These are phyloP conservation scores for Neoascia interrupta DNA, from an alignment of 2,888 invertebrate species.

Conservation along the genomic window DNA sequence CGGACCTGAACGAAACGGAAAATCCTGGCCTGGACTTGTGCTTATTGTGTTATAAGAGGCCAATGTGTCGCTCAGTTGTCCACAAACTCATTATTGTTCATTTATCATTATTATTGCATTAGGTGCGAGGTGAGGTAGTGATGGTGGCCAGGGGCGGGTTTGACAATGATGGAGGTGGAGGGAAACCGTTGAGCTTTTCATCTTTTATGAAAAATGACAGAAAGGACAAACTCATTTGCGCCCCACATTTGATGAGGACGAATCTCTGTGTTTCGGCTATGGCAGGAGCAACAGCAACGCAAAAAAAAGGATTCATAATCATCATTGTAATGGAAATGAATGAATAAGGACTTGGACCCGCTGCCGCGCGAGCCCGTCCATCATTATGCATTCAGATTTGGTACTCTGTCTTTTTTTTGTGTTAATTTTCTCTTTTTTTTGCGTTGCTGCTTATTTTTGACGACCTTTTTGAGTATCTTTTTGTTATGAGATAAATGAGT, in stretches of 20 bases:
- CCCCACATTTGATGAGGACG: slow-evolving; percentile 55
- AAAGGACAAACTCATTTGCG: slow-evolving; percentile 68
- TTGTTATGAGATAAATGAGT: slow-evolving; percentile 65
- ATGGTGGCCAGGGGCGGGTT: background rate
- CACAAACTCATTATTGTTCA: slow-evolving; percentile 68
- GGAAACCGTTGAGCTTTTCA: slow-evolving; percentile 47
- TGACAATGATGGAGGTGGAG: slow-evolving; percentile 3
- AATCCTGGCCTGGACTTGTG: slow-evolving; percentile 25
- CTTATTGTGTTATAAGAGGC: slow-evolving; percentile 66
- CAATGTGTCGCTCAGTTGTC: slow-evolving; percentile 69
- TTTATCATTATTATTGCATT: slow-evolving; percentile 69
- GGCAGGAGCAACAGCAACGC: slow-evolving; percentile 9
- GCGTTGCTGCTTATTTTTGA: slow-evolving; percentile 43
- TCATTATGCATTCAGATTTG: slow-evolving; percentile 67
- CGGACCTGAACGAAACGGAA: background rate
- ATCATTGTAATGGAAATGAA: slow-evolving; percentile 68
- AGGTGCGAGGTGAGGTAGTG: slow-evolving; percentile 31
- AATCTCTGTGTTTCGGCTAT: background rate
- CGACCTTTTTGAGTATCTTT: slow-evolving; percentile 63
- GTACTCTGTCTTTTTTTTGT: slow-evolving; percentile 19
- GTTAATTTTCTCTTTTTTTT: background rate
- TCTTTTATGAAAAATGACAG: slow-evolving; percentile 68
- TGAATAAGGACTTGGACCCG: slow-evolving; percentile 61
- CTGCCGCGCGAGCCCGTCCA: slow-evolving; percentile 43
- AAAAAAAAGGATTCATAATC: slow-evolving; percentile 65